Conservation (phyloP, 2,888 invertebrate genomes). For the Diarsia rubi region DNA sequence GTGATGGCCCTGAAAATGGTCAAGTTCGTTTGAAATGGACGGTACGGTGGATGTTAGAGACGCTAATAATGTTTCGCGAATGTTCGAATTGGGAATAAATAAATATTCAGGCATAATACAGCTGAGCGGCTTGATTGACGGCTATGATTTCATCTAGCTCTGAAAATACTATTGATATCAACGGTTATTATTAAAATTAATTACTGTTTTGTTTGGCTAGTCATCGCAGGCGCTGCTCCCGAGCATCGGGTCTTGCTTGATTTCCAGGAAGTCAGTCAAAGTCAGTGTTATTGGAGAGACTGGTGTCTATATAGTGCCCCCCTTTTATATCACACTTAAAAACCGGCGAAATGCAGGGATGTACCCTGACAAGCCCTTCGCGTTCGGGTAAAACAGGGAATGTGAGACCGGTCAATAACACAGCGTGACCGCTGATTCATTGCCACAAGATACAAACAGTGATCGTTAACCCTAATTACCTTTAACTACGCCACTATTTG, state of each 20-base stretch:
- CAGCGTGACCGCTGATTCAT: conserved; percentile 5
- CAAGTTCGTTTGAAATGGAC: conserved; percentile 35
- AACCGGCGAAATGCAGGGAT: too few species aligned
- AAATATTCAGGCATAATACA: neutral
- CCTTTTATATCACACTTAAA: neutral
- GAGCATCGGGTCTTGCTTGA: neutral
- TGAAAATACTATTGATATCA: conserved; percentile 1
- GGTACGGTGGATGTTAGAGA: conserved; percentile 5
- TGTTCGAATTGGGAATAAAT: conserved; percentile 5
- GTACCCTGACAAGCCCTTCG: neutral
- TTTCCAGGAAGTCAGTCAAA: neutral
- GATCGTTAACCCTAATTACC: conserved; percentile 42
- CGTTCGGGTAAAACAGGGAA: neutral
- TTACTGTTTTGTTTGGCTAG: neutral
- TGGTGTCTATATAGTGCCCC: neutral
- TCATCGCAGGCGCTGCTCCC: neutral
- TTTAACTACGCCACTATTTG: neutral
- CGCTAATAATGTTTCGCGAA: neutral
- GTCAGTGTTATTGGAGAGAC: neutral
- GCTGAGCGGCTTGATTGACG: neutral
- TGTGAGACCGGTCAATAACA: neutral
- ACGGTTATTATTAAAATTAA: conserved; percentile 1
- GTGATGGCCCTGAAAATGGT: conserved; percentile 32
- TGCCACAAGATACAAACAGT: conserved; percentile 24
- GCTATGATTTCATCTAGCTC: neutral